phyloP scores from a whole-genome alignment of 2,113 vertebrate species.

The Macrotis lagotis region DNA sequence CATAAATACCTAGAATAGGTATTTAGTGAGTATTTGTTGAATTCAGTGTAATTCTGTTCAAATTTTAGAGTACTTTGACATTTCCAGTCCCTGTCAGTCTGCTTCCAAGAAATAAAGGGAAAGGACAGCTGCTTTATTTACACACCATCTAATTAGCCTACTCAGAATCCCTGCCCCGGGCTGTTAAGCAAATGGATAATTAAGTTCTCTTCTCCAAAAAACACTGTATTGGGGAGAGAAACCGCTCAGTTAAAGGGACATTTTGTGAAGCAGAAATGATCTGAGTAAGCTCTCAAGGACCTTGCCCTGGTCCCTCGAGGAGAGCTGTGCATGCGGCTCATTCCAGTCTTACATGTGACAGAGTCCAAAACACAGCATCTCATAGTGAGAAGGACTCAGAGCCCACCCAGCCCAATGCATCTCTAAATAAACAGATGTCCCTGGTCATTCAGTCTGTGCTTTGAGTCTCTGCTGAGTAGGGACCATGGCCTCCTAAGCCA shows the following conservation, averaged over 20 bases:
- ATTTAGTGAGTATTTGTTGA: background rate
- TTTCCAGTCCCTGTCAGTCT: background rate
- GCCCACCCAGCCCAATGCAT: background rate
- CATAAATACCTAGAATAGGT: background rate
- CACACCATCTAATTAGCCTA: constrained; percentile 53
- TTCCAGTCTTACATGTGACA: background rate
- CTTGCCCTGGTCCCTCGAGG: background rate
- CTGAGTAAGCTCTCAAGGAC: background rate
- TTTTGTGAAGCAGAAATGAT: background rate
- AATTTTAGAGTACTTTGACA: background rate
- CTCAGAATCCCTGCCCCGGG: constrained; percentile 31
- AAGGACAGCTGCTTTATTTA: constrained; percentile 57
- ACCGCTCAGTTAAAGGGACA: background rate
- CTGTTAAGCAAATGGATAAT: constrained; percentile 56
- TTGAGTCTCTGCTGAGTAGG: background rate
- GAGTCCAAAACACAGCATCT: background rate
- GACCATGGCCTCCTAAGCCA: background rate
- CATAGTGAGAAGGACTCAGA: background rate
- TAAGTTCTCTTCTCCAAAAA: constrained; percentile 37
- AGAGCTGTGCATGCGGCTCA: background rate
- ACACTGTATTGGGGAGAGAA: background rate
- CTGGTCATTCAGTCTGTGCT: background rate
- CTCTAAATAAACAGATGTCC: background rate
- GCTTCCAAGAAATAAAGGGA: constrained; percentile 36
- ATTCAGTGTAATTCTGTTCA: background rate